Evolutionary conservation across 2,888 invertebrate genomes (phyloP).

Genomic region (Acleris literana): DNA sequence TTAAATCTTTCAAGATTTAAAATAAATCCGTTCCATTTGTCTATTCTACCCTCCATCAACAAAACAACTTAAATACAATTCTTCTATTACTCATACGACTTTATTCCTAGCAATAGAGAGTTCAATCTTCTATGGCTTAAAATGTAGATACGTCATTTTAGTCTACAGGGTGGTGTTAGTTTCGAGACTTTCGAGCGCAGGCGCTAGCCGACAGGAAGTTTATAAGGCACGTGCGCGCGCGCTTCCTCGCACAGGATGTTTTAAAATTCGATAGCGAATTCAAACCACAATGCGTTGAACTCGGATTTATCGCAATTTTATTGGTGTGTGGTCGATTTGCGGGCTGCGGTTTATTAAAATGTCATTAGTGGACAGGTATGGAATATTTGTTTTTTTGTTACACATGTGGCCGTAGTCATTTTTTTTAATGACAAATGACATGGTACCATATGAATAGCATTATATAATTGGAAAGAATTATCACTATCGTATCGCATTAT

Average conservation of each 20-base stretch:
- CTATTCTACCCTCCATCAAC: constrained; percentile 1
- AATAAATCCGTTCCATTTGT: constrained; percentile 25
- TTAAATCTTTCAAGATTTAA: constrained; percentile 17
- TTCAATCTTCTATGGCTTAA: no score
- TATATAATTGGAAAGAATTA: no score
- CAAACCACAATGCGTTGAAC: constrained; percentile 48
- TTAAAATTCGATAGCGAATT: constrained; percentile 65
- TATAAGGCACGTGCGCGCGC: constrained; percentile 73
- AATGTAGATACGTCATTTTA: no score
- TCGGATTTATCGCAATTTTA: constrained; percentile 43
- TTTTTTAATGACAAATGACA: no score
- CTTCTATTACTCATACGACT: no score
- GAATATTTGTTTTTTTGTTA: constrained; percentile 9
- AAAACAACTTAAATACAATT: no score
- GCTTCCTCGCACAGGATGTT: constrained; percentile 79
- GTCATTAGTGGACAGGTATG: constrained; percentile 39
- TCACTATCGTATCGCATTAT: no score
- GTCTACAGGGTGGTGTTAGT: no score
- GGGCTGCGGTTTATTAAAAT: constrained; percentile 40
- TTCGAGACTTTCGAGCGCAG: constrained; percentile 26
- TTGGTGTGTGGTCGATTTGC: constrained; percentile 41
- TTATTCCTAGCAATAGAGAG: no score
- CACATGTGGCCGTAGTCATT: neutral
- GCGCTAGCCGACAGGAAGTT: constrained; percentile 67
- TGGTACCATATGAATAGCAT: no score